Evolutionary conservation across 2,888 invertebrate species (phyloP).

Genomic region (Hyposoter dolosus): DNA sequence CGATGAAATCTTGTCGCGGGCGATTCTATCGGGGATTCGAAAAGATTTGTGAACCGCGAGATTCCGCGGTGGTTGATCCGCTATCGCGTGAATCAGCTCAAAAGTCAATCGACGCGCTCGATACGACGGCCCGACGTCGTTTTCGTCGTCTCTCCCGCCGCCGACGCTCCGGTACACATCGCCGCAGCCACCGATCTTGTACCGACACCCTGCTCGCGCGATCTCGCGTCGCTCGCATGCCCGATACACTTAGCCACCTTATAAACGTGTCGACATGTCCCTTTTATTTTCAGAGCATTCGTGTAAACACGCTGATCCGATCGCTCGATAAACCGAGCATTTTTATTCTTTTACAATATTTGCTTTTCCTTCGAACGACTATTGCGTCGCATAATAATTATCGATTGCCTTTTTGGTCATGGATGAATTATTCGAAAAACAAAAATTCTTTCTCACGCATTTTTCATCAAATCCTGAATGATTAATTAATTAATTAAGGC

Average conservation of each 20-base stretch:
- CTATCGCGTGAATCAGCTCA: constrained; percentile 59
- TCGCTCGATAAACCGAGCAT: not conserved
- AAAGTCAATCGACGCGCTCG: constrained; percentile 58
- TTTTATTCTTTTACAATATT: not conserved
- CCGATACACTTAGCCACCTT: constrained; percentile 2
- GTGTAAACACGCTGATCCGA: not conserved
- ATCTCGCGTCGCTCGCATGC: constrained; percentile 22
- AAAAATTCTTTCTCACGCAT: too few relatives aligned
- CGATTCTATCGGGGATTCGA: not conserved
- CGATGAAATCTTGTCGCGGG: constrained; percentile 35
- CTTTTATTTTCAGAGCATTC: constrained; percentile 24
- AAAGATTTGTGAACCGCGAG: not conserved
- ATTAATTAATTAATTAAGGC: constrained; percentile 65
- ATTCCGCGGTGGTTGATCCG: not conserved
- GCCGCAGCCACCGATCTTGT: constrained; percentile 12
- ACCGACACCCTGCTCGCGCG: constrained; percentile 40
- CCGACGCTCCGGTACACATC: constrained; percentile 12
- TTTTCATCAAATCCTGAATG: not conserved
- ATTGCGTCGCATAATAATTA: not conserved
- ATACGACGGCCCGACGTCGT: constrained; percentile 64
- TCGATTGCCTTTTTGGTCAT: not conserved
- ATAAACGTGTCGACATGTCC: constrained; percentile 3
- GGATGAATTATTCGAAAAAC: too few relatives aligned
- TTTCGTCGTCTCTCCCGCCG: constrained; percentile 42
- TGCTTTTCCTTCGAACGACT: not conserved